Percentiles rank a stretch among this genome's conserved stretches.
These are phyloP conservation scores for Tragelaphus oryx DNA, from an alignment of 2,797 vertebrate genomes.

Conservation along the genomic window DNA sequence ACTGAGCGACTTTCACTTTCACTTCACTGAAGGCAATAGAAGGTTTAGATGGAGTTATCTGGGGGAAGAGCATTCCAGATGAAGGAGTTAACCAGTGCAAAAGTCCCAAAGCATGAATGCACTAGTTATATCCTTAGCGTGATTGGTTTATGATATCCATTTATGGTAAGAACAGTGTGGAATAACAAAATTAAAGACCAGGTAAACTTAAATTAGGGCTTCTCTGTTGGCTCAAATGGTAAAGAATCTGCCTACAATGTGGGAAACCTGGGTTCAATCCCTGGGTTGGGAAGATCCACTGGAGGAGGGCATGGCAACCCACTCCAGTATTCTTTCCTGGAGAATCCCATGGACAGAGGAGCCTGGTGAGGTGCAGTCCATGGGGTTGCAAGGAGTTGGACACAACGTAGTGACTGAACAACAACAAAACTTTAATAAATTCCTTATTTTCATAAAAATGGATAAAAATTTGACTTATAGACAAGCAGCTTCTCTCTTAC, in stretches of 20 bases:
- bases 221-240: background rate
- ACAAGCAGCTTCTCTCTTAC: background rate
- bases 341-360: background rate
- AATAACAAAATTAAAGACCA: background rate
- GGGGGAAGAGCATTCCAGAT: background rate
- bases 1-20: background rate
- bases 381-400: background rate
- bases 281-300: background rate
- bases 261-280: background rate
- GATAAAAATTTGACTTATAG: background rate
- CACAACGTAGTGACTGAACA: background rate
- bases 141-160: background rate
- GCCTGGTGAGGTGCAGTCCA: background rate
- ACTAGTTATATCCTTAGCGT: background rate
- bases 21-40: background rate
- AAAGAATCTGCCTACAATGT: background rate
- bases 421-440: background rate
- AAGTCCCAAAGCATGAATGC: background rate
- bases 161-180: background rate
- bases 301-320: background rate
- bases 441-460: background rate
- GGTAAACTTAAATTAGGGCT: background rate
- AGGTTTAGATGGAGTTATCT: background rate
- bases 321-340: background rate
- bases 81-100: background rate